A percentile compares a stretch with the other conserved stretches of the same genome.
phyloP scores from a whole-genome alignment of 2,113 vertebrate species.

The Ardeotis arabs region DNA sequence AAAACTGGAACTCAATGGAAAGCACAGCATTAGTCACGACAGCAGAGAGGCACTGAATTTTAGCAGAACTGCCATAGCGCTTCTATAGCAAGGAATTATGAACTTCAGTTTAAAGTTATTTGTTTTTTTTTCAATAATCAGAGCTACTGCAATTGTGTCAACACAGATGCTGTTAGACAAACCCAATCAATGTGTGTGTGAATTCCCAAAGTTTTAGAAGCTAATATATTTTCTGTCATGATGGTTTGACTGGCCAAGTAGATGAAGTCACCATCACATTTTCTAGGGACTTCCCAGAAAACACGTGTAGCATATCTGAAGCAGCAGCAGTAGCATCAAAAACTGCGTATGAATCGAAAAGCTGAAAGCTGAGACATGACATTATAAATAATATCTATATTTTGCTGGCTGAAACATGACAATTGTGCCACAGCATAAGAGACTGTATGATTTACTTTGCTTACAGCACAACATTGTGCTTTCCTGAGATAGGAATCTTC shows the following conservation, averaged over 20 bases:
- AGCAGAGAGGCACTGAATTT: background rate
- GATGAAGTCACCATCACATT: background rate
- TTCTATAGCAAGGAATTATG: background rate
- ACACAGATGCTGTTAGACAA: background rate
- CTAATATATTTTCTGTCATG: background rate
- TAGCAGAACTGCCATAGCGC: background rate
- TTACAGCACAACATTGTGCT: background rate
- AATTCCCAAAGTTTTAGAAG: background rate
- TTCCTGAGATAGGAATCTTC: background rate
- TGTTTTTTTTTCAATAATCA: background rate
- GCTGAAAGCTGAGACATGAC: background rate
- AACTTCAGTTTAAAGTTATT: background rate
- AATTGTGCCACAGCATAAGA: background rate
- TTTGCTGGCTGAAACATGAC: background rate
- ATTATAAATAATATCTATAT: background rate
- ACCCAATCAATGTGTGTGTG: background rate
- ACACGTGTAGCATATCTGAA: background rate
- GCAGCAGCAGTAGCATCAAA: background rate
- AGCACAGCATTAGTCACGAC: fast-evolving
- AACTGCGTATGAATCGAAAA: background rate
- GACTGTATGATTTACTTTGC: background rate
- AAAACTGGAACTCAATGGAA: background rate
- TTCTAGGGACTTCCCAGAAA: background rate
- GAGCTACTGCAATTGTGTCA: background rate
- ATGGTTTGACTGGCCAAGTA: background rate